Conservation (phyloP, 2,797 vertebrate genomes). For the Selene dorsalis region DNA sequence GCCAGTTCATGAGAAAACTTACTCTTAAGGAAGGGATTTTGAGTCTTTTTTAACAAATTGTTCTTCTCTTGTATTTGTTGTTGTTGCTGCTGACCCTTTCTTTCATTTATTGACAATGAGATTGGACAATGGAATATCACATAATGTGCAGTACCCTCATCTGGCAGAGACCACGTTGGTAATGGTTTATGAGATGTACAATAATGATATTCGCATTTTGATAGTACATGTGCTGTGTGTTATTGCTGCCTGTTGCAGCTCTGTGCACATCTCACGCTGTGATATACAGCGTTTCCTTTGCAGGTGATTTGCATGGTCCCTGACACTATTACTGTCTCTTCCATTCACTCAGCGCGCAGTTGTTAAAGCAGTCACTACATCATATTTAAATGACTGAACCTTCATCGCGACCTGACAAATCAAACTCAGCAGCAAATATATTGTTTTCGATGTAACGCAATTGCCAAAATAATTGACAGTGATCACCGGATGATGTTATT, state of each 20-base stretch:
- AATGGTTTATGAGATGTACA: conserved; percentile 60
- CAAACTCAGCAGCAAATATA: conserved; percentile 52
- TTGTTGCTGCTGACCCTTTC: background rate
- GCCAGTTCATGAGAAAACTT: background rate
- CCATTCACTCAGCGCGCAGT: conserved; percentile 53
- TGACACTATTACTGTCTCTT: conserved; percentile 53
- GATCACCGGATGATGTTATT: conserved; percentile 73
- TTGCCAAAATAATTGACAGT: conserved; percentile 66
- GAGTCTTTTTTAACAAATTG: background rate
- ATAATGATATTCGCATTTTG: conserved; percentile 61
- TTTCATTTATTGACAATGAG: background rate
- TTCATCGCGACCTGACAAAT: conserved; percentile 57
- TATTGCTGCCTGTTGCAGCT: conserved; percentile 57
- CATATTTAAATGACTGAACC: conserved; percentile 56
- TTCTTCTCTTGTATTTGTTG: background rate
- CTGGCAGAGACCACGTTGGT: conserved; percentile 35
- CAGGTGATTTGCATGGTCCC: conserved; percentile 73
- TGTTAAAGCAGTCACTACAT: conserved; percentile 58
- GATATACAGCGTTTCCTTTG: conserved; percentile 75
- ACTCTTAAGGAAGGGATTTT: background rate
- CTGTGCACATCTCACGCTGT: conserved; percentile 45
- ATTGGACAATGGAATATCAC: background rate
- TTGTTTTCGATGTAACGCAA: conserved; percentile 60
- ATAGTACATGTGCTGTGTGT: conserved; percentile 52
- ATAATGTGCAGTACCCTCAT: background rate